Conservation (phyloP, 1,140 invertebrate species). For the Mamestra configurata region DNA sequence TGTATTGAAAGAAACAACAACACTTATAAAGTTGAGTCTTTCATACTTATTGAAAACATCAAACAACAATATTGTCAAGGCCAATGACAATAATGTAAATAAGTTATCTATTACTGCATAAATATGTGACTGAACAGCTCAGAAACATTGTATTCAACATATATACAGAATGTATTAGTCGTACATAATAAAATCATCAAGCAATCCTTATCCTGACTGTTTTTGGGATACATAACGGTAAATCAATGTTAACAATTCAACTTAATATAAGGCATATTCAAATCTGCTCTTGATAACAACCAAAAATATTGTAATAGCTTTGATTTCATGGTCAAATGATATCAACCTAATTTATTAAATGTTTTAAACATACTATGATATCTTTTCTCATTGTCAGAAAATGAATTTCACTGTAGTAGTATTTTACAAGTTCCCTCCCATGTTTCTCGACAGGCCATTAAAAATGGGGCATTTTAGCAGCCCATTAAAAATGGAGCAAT, state of each 20-base stretch:
- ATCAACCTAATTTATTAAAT: no score
- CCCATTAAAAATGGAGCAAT: no score
- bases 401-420: no score
- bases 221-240: no score
- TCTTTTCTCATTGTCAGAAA: no score
- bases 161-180: neutral
- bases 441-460: no score
- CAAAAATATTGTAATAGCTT: neutral
- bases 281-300: neutral
- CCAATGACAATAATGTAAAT: neutral
- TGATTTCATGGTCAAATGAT: neutral
- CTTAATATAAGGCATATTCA: no score
- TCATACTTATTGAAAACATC: neutral
- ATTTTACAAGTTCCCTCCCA: no score
- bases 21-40: neutral
- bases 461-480: no score
- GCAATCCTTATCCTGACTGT: neutral
- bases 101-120: slow-evolving; percentile 7
- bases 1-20: neutral
- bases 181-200: neutral
- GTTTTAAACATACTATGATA: no score
- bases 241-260: no score
- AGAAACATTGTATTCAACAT: neutral
- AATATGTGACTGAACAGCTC: neutral
- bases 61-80: slow-evolving; percentile 8